Base-by-base conservation (phyloP, 2,113 vertebrate genomes). In the Zosterops borbonicus region DNA sequence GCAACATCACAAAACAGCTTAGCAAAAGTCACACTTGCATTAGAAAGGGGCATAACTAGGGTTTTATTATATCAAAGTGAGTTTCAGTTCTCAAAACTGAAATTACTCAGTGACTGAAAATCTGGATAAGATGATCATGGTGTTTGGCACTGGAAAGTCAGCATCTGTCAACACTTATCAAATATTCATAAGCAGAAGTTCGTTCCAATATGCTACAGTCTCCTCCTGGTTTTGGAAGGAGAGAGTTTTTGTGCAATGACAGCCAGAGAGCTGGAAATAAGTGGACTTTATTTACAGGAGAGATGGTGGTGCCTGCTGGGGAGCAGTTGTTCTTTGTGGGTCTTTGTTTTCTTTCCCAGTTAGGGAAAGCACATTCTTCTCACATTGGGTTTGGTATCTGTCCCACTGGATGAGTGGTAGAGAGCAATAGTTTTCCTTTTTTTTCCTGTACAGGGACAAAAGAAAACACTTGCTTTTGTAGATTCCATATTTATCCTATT, bases 161-260 rank as follows among this genome's bases (percentile, higher is more conserved):
- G 77, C 89, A 95, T 95, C 92, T 95, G 95, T 94, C 91, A 79
- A 91, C 74, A 39, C 7, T 92, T 75, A 75, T 65, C 49, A 95
- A 94, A 91, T 89, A 91, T 95, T 95, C 69, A 77, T 46, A 60
- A 91, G 69, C 69, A 79, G 47, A 56, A 81, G 39, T 71, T 94
- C 5, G 1, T 68, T 96, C 65, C 62, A 87, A 22, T 81, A 67
- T 71, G 74, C 81, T 94, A 56, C 39, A 63, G 74, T 65, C 65
- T 89, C 67, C 59, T 95, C 69, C 65, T 87, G 65, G 1, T 87
- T 94, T 95, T 95, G 87, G 87, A 94, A 95, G 87, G 83, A 91
- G 68, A 92, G 80, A 92, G 69, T 53, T 79, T 28, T 53, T 89
- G n/a, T 1, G 6, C 80, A 83, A 24, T 82, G 87, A 69, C 62